Evolutionary conservation across 2,113 vertebrate species (phyloP), one percentile per base, ranked within the genome.

Genomic region (Neotoma lepida): DNA sequence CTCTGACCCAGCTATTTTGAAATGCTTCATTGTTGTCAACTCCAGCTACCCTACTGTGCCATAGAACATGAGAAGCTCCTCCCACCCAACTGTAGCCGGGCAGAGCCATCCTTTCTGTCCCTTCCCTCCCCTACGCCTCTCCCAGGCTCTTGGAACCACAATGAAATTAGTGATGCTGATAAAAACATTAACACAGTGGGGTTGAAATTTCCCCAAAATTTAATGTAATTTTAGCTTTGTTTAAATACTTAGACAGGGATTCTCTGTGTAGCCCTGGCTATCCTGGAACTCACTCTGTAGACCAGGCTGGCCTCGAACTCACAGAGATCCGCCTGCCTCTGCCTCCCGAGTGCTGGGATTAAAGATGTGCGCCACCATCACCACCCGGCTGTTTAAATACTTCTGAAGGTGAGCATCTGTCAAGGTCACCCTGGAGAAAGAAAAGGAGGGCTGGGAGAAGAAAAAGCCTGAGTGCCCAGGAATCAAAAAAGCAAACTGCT

Each of bases 151-250:
- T 35, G 54, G 35, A 81, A 39, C 30, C 26, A 81, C 41, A 73
- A 2, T 44, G 28, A 39, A 68, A 77, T 56, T 85, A 58, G 14
- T 18, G 73, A 78, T 76, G 76, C 93, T 80, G 35, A 71, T 41
- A 28, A 94, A 86, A 51, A 86, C 33, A 44, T 71, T 44, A 54
- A 46, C 54, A 70, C 26, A 13, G 70, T 28, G 20, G n/a, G 15
- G 86, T 58, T 84, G 61, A 78, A 64, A 49, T 63, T 58, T 86
- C 68, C 3, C 68, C 5, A 90, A 81, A 46, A n/a, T 80, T 86
- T 71, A 56, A 71, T 85, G 46, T n/a, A 41, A 78, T 88, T 49
- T 87, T n/a, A 93, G 33, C 49, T 93, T 96, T 85, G 73, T 63
- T 86, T 30, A 89, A 87, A 76, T 93, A 51, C 74, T 76, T 91